These are phyloP conservation scores for Chrysochloris asiatica DNA, from an alignment of 2,113 vertebrate species.

Conservation along the genomic window DNA sequence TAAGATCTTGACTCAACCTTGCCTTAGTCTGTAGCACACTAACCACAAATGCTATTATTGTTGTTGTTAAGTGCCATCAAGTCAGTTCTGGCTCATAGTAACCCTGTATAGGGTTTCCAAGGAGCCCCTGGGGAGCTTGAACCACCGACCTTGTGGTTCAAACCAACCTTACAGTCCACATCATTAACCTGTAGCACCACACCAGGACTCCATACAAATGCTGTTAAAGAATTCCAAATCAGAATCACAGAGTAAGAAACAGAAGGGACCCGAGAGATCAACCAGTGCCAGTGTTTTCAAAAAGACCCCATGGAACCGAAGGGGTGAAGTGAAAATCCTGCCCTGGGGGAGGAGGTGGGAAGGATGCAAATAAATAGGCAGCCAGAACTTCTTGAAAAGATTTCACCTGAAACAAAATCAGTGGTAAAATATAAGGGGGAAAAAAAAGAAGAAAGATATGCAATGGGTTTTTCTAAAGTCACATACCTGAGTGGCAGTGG, in stretches of 20 bases:
- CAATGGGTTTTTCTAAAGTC: background rate
- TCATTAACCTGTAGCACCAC: too few relatives aligned
- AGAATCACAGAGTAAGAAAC: background rate
- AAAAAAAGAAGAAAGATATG: background rate
- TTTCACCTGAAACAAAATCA: background rate
- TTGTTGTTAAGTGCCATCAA: too few relatives aligned
- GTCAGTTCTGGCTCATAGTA: too few relatives aligned
- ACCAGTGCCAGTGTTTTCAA: background rate
- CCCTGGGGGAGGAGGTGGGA: background rate
- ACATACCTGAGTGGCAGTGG: background rate
- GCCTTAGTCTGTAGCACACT: background rate
- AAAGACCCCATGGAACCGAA: background rate
- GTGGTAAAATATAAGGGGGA: background rate
- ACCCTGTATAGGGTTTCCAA: too few relatives aligned
- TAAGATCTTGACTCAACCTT: background rate
- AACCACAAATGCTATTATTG: background rate
- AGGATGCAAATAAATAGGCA: background rate
- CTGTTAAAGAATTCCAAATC: slow-evolving; percentile 34
- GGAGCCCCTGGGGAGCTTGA: too few relatives aligned
- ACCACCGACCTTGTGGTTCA: too few relatives aligned
- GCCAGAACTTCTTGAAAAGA: background rate
- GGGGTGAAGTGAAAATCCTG: background rate
- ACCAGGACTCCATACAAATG: too few relatives aligned
- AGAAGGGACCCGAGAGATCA: background rate
- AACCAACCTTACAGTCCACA: too few relatives aligned